These are phyloP conservation scores for Ctenosaura bakeri DNA, from an alignment of 2,797 vertebrate species.

Conservation along the genomic window DNA sequence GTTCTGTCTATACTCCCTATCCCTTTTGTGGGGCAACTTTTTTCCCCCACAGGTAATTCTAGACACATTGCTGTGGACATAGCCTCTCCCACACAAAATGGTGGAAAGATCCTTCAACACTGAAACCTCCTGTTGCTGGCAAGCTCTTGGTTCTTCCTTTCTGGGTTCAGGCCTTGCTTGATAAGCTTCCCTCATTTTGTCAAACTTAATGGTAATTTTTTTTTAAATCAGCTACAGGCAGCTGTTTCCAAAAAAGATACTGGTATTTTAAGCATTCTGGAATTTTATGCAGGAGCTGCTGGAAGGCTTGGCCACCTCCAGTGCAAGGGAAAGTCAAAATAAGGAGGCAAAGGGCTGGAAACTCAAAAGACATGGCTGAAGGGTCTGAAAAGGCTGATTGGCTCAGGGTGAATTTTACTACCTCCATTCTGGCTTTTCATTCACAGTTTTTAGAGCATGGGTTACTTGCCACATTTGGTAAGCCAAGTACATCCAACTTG, in stretches of 20 bases:
- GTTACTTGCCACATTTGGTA: constrained; percentile 13
- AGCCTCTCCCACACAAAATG: neutral
- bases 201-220: neutral
- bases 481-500: neutral
- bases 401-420: constrained; percentile 28
- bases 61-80: neutral
- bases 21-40: neutral
- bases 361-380: neutral
- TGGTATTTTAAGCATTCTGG: neutral
- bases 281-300: neutral
- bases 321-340: neutral
- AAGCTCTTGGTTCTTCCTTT: neutral
- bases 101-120: neutral
- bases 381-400: constrained; percentile 1
- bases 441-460: neutral
- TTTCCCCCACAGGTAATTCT: neutral
- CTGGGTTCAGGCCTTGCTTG: neutral
- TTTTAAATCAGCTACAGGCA: neutral
- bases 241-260: neutral
- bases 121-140: neutral
- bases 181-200: neutral
- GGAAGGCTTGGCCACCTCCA: neutral
- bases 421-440: neutral
- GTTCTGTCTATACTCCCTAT: neutral
- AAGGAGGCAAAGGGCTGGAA: neutral